A percentile compares a stretch with the other conserved stretches of the same genome.
phyloP scores from a whole-genome alignment of 2,113 vertebrate genomes.

The Chunga burmeisteri region DNA sequence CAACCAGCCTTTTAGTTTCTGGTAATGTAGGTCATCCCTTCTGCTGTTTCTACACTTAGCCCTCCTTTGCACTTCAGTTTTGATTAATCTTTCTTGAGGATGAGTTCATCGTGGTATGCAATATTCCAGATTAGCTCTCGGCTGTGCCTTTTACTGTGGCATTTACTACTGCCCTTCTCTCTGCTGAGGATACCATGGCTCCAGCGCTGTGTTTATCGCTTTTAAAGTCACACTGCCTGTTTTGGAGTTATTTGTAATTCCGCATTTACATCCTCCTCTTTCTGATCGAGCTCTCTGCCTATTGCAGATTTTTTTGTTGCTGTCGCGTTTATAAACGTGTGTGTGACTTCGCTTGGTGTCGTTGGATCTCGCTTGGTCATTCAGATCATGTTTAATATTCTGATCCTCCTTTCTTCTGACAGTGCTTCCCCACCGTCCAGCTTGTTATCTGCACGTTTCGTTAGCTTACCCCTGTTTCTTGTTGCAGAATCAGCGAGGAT shows the following conservation, averaged over 20 bases:
- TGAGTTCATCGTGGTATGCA: rapidly evolving
- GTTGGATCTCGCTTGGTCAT: neutral
- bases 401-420: neutral
- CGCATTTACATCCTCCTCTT: rapidly evolving
- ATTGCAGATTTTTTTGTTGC: too few relatives aligned
- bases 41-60: neutral
- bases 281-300: rapidly evolving
- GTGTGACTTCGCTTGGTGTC: neutral
- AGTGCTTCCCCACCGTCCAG: neutral
- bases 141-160: neutral
- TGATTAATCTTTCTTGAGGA: neutral
- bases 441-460: rapidly evolving
- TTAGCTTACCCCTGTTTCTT: neutral
- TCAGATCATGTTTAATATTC: neutral
- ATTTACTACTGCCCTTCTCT: neutral
- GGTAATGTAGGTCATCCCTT: neutral
- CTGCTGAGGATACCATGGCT: neutral
- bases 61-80: neutral
- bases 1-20: neutral
- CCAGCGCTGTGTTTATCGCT: rapidly evolving
- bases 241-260: neutral
- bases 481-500: neutral
- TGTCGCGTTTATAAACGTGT: rapidly evolving
- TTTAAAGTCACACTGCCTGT: rapidly evolving
- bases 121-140: neutral